A percentile compares a stretch with the other conserved stretches of the same genome.
These are phyloP conservation scores for Borostomias antarcticus DNA, from an alignment of 2,797 vertebrate genomes.

Conservation along the genomic window DNA sequence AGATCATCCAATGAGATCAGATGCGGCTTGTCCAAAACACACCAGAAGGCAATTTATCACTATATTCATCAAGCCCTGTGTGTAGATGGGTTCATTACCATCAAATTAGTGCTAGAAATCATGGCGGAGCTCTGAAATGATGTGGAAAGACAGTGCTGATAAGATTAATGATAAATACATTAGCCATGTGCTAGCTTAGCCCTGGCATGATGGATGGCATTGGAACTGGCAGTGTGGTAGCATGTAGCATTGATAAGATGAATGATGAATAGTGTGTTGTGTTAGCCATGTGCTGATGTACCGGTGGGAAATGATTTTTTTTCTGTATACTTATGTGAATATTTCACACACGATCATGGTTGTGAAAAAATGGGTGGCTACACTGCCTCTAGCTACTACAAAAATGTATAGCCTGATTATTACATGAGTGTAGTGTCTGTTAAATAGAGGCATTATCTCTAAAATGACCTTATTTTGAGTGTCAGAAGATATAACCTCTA, in stretches of 20 bases:
- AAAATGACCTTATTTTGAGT: no score
- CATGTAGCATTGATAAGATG: constrained; percentile 32
- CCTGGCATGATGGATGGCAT: constrained; percentile 40
- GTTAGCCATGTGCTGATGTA: neutral
- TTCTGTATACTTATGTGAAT: no score
- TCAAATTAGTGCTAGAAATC: constrained; percentile 72
- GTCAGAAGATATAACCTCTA: no score
- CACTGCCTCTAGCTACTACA: no score
- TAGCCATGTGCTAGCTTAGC: constrained; percentile 56
- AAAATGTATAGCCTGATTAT: no score
- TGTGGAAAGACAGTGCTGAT: constrained; percentile 72
- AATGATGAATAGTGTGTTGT: constrained; percentile 26
- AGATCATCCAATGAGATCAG: constrained; percentile 65
- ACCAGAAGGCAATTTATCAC: constrained; percentile 65
- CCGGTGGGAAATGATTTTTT: neutral
- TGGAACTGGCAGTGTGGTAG: constrained; percentile 40
- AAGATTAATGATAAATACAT: constrained; percentile 73
- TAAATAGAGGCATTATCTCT: no score
- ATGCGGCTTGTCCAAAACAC: constrained; percentile 65
- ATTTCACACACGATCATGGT: no score
- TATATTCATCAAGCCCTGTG: constrained; percentile 68
- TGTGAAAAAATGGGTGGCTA: no score
- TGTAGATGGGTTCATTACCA: constrained; percentile 72
- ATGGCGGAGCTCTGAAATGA: constrained; percentile 65
- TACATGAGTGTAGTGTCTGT: no score